phyloP scores from a whole-genome alignment of 2,113 vertebrate species.

The Calidris pygmaea region DNA sequence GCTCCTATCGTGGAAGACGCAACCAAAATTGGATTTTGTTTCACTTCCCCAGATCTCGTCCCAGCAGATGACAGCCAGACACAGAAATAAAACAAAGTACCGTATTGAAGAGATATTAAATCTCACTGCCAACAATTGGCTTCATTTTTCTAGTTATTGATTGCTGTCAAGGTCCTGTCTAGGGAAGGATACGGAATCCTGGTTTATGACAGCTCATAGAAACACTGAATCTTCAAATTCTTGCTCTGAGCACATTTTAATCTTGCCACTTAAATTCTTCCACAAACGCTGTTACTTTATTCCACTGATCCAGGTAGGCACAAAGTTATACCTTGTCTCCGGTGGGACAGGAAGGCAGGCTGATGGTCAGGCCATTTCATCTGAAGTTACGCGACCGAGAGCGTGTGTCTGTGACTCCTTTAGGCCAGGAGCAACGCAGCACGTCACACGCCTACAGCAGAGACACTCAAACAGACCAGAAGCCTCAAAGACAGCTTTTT shows the following conservation, averaged over 20 bases:
- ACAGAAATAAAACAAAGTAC: constrained; percentile 30
- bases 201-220: constrained; percentile 14
- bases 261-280: not conserved
- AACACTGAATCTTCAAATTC: not conserved
- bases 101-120: constrained; percentile 28
- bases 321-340: not conserved
- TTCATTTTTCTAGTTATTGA: constrained; percentile 52
- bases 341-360: not conserved
- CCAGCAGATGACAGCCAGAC: constrained; percentile 28
- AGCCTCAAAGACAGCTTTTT: not conserved
- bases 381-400: fast-evolving
- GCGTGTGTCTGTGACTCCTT: not conserved
- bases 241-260: not conserved
- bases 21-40: not conserved
- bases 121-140: constrained; percentile 28
- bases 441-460: not conserved
- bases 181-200: not conserved
- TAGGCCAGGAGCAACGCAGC: not conserved
- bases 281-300: not conserved
- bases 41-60: not conserved
- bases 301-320: not conserved
- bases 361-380: not conserved
- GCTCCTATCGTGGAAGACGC: not conserved
- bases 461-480: not conserved
- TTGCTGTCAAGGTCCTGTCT: constrained; percentile 27